Base-by-base conservation (phyloP, 2,113 vertebrate genomes). In the Poeciliopsis retropinna region DNA sequence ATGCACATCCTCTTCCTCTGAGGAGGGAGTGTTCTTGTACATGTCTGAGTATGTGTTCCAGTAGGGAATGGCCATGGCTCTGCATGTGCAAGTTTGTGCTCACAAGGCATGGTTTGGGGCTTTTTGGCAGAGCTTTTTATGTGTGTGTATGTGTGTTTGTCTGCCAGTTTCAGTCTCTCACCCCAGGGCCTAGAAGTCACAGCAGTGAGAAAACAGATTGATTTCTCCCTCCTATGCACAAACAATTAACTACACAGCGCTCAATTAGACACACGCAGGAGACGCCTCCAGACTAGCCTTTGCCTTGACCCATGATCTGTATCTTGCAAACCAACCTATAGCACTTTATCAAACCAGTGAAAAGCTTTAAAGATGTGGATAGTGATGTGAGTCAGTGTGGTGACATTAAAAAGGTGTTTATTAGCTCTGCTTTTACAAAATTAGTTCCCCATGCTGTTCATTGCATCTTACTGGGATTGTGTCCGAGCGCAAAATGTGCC, bases 161-260 rank as follows among this genome's bases (percentile, higher is more conserved):
- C 84, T 93, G 92, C 93, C 93, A 93, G 89, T 89, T 90, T 84
- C 85, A 87, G 84, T 91, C 92, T 89, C 88, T 92, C 91, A 91
- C 89, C 92, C 90, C 81, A 66, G 90, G 93, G 91, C 93, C 89
- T 89, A 84, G 89, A 90, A 94, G 94, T 93, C 93, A 94, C 79
- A 86, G 91, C 92, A 92, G 91, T 90, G 90, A 89, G 91, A 93
- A 93, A 94, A 93, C 92, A 94, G 93, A 95, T 95, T 94, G 94
- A 95, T 95, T 94, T 93, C 92, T 93, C 89, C 89, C 90, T 91
- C 91, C 94, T 87, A 94, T 90, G 79, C 90, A 92, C 92, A 92
- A 94, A 94, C 93, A 94, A 95, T 95, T 94, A 95, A 94, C 94
- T 94, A 93, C 92, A 94, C 91, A 85, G 91, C 73, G 90, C 93